These are phyloP conservation scores for Pseudomugil tenellus DNA, from an alignment of 2,797 vertebrate species.

Conservation along the genomic window DNA sequence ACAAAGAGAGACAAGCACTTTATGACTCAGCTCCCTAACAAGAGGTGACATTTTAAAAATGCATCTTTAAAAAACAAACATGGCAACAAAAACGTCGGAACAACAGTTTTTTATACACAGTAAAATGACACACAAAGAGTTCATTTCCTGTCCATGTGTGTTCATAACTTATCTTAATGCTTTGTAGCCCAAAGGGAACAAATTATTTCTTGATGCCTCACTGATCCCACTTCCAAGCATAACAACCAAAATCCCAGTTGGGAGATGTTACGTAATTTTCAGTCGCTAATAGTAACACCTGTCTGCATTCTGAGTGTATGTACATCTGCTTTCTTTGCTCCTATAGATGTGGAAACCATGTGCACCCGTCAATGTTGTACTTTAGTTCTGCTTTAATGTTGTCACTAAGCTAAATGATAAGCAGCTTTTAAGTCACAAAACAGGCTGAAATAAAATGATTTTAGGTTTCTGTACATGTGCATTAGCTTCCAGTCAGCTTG, in stretches of 20 bases:
- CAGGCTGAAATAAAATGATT: neutral
- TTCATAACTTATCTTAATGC: neutral
- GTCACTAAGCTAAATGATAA: neutral
- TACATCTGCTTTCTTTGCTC: conserved; percentile 22
- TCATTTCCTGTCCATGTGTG: conserved; percentile 11
- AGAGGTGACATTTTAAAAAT: neutral
- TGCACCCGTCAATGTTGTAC: too few species aligned
- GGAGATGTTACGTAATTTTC: conserved; percentile 44
- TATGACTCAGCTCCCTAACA: conserved; percentile 12
- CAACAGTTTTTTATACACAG: neutral
- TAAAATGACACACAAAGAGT: neutral
- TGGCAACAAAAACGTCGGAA: neutral
- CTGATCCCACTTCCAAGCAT: conserved; percentile 12
- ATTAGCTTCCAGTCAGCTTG: neutral
- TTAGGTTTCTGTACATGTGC: neutral
- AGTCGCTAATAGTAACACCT: conserved; percentile 17
- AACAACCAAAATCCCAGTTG: conserved; percentile 22
- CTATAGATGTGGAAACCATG: conserved; percentile 1
- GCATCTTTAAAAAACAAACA: neutral
- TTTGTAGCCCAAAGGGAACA: conserved; percentile 7
- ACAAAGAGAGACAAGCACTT: conserved; percentile 8
- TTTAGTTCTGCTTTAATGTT: neutral
- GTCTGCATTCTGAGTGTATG: conserved; percentile 19
- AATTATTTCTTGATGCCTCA: conserved; percentile 28
- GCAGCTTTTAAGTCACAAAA: neutral